Conservation (phyloP, 1,140 invertebrate species). For the Muscidifurax raptorellus region DNA sequence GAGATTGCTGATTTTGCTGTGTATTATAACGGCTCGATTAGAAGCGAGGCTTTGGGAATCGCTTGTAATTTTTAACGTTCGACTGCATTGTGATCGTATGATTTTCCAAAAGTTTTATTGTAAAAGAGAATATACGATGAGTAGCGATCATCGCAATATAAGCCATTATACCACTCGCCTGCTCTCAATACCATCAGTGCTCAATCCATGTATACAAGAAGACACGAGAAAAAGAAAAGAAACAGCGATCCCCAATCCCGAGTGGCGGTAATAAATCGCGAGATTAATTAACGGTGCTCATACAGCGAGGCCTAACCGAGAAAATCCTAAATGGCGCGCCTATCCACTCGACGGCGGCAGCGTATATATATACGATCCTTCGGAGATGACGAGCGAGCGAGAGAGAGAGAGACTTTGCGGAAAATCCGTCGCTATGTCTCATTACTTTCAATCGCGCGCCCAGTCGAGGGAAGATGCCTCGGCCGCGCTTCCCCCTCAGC, state of each 20-base stretch:
- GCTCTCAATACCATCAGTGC: no score
- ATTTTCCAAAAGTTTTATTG: no score
- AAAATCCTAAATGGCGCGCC: constrained; percentile 42
- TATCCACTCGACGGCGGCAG: not conserved
- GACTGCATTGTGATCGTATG: no score
- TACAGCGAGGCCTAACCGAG: not conserved
- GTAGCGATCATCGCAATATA: no score
- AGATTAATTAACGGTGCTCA: constrained; percentile 49
- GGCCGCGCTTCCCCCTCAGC: constrained; percentile 36
- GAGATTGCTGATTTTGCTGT: no score
- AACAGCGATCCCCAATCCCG: not conserved
- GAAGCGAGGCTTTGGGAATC: no score
- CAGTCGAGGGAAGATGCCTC: constrained; percentile 36
- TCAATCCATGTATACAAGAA: no score
- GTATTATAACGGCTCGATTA: no score
- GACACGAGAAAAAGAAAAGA: not conserved
- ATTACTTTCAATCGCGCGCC: constrained; percentile 72
- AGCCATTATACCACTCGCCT: no score
- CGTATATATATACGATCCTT: no score
- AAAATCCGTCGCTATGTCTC: constrained; percentile 63
- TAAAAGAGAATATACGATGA: no score
- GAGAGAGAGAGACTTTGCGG: constrained; percentile 42
- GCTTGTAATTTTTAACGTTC: no score
- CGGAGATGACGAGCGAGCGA: constrained; percentile 52
- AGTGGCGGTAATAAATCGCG: constrained; percentile 37